These are phyloP conservation scores for Choloepus hoffmanni DNA, from an alignment of 2,113 vertebrate genomes.

Conservation along the genomic window DNA sequence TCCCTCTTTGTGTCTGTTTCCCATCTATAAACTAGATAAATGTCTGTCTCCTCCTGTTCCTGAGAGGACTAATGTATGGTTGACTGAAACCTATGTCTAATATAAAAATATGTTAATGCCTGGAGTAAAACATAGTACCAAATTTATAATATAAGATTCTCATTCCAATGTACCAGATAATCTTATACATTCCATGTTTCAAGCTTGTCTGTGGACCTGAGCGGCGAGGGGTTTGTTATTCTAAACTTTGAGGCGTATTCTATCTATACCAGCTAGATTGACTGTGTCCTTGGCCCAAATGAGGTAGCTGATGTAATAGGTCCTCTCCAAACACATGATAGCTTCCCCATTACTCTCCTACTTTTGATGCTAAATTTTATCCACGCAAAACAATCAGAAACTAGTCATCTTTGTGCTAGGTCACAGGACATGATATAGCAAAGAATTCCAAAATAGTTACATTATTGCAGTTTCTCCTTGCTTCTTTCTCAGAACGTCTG, in stretches of 20 bases:
- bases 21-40: neutral
- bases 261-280: neutral
- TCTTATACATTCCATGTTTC: neutral
- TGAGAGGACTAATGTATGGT: neutral
- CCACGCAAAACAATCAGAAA: conserved; percentile 73
- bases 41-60: neutral
- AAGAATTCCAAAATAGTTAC: conserved; percentile 70
- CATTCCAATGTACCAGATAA: neutral
- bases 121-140: conserved; percentile 18
- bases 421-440: conserved; percentile 69
- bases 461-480: conserved; percentile 46
- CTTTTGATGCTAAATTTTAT: conserved; percentile 59
- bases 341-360: conserved; percentile 30
- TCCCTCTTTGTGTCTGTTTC: neutral
- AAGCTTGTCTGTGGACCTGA: neutral
- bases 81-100: neutral
- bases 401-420: conserved; percentile 58
- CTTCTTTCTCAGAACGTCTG: conserved; percentile 71
- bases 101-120: conserved; percentile 53
- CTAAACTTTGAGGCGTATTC: neutral
- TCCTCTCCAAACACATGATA: neutral
- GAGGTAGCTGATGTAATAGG: conserved; percentile 8
- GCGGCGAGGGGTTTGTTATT: neutral
- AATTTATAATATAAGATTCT: neutral
- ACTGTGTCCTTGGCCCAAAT: neutral